Percentiles rank a stretch among this genome's conserved stretches.
phyloP scores from a whole-genome alignment of 2,888 invertebrate genomes.

The Caenorhabditis wallacei region DNA sequence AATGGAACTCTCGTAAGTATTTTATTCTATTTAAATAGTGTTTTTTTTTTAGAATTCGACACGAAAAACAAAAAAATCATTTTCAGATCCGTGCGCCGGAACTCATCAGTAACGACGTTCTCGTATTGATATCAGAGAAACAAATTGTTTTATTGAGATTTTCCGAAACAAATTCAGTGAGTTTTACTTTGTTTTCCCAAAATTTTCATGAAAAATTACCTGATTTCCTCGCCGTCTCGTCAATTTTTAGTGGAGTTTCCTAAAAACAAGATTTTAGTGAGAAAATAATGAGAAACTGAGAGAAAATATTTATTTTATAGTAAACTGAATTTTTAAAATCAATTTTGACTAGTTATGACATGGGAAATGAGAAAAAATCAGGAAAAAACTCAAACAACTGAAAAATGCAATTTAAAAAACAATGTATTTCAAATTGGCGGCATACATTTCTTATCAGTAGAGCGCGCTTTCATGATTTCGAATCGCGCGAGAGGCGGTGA shows the following conservation, averaged over 20 bases:
- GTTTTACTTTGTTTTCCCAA: constrained; percentile 12
- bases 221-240: not conserved
- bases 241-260: not conserved
- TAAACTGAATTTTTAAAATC: too few relatives aligned
- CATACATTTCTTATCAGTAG: not conserved
- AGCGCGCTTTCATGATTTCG: not conserved
- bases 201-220: not conserved
- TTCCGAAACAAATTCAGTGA: constrained; percentile 66
- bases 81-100: constrained; percentile 69
- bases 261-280: not conserved
- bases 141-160: constrained; percentile 62
- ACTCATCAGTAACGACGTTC: constrained; percentile 64
- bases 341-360: not conserved
- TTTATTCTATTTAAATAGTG: not conserved
- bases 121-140: constrained; percentile 61
- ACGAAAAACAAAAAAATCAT: not conserved
- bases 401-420: not conserved
- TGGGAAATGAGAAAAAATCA: not conserved
- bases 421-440: not conserved
- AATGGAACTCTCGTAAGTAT: constrained; percentile 60
- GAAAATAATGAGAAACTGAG: not conserved
- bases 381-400: not conserved
- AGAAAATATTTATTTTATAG: not conserved
- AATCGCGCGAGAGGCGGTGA: not conserved
- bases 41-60: not conserved